Evolutionary conservation across 1,140 invertebrate genomes (phyloP), one percentile per base, ranked within the genome.

Genomic region (Andrena cerasifolii): DNA sequence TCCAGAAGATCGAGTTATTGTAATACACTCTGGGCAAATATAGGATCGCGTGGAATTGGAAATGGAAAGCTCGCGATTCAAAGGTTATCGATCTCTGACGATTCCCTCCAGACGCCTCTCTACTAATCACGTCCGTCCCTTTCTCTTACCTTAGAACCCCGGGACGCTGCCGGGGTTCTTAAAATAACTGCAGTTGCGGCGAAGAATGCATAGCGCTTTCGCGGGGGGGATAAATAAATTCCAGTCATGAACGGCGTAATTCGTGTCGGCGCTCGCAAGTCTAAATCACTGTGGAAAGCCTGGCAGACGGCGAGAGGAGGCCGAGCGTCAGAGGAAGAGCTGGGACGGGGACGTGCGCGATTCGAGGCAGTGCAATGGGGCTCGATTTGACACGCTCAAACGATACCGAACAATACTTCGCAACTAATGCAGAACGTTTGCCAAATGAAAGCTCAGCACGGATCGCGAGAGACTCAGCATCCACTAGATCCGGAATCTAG

Each of bases 171-270:
- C 14, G 31, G 18, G 33, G 28, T 36, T 67, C 65, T 51, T n/a
- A 18, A 26, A 26, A n/a, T 28, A 26, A 51, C 45, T 21, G 24
- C 43, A 63, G 33, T 16, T 51, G 49, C 24, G 40, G 43, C 51
- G 65, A 58, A 53, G 6, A 53, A 65, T 63, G 49, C 36, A 53
- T 28, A 21, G 40, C 18, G 49, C 59, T 51, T 58, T 28, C 58
- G 40, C 62, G 36, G 65, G 78, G 36, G 36, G 10, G 51, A 51
- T 85, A 86, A 87, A 89, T 88, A 89, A 89, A 88, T 89, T 89
- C 87, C 67, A 78, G 79, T 88, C 87, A 83, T 86, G 84, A 84
- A 88, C 82, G 70, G 78, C 67, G 83, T 88, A 88, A 87, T 88
- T 82, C 80, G 79, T 56, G 80, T 78, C 63, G 86, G 79, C 53